Evolutionary conservation across 2,113 vertebrate genomes (phyloP).

Genomic region (Phocoena phocoena): DNA sequence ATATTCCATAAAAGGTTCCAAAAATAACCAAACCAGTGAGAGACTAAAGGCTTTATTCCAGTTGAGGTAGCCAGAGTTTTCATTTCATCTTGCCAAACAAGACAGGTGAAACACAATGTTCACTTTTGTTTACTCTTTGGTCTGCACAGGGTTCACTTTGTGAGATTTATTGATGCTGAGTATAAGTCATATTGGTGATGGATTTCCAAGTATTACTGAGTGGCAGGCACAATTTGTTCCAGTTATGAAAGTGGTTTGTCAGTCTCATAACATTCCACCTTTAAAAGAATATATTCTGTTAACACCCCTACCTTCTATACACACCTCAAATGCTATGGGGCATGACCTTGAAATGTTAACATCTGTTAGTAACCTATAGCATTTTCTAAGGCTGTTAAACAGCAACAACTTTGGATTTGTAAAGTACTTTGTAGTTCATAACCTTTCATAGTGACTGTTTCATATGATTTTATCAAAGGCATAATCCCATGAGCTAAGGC

Average conservation of each 20-base stretch:
- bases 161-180: constrained; percentile 75
- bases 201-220: constrained; percentile 76
- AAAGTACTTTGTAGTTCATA: neutral
- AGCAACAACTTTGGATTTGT: neutral
- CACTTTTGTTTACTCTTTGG: constrained; percentile 78
- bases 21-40: constrained; percentile 71
- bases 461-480: neutral
- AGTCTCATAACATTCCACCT: constrained; percentile 18
- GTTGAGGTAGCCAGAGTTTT: constrained; percentile 62
- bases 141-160: constrained; percentile 61
- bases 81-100: constrained; percentile 59
- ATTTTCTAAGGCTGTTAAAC: neutral
- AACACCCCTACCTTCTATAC: neutral
- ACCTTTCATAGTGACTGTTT: neutral
- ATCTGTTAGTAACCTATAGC: neutral
- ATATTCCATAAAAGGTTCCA: constrained; percentile 71
- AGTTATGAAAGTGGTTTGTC: constrained; percentile 67
- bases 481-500: neutral
- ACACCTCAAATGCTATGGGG: neutral
- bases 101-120: constrained; percentile 77
- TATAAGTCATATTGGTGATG: constrained; percentile 78
- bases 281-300: constrained; percentile 31
- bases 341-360: neutral
- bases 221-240: constrained; percentile 62
- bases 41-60: constrained; percentile 70